Evolutionary conservation across 1,140 invertebrate species (phyloP).

Genomic region (Acromyrmex heyeri): DNA sequence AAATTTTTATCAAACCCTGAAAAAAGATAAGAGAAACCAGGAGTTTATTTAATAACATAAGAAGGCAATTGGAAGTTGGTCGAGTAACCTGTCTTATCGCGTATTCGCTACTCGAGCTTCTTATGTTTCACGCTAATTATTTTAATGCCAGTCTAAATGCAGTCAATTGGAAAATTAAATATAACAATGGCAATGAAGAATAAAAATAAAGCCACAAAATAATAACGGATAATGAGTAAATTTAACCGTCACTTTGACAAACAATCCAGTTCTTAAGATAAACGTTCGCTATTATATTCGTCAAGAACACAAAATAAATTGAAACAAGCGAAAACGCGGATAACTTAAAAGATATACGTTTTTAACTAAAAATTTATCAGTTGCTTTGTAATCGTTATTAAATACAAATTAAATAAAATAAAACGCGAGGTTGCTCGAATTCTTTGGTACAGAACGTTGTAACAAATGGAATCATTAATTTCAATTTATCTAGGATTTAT

Average conservation of each 20-base stretch:
- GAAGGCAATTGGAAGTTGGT: background rate
- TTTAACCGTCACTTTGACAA: background rate
- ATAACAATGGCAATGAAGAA: background rate
- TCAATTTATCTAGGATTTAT: constrained; percentile 24
- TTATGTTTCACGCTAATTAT: background rate
- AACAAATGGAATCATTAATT: constrained; percentile 23
- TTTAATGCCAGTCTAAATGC: background rate
- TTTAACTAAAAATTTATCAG: background rate
- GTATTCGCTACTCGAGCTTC: constrained; percentile 13
- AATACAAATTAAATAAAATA: background rate
- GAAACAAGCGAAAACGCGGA: background rate
- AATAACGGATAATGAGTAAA: background rate
- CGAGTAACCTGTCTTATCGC: constrained; percentile 53
- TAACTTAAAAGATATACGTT: background rate
- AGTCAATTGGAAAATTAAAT: constrained; percentile 1
- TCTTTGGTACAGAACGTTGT: background rate
- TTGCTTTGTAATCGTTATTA: background rate
- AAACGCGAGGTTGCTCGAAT: background rate
- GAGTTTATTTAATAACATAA: background rate
- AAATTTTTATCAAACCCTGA: background rate
- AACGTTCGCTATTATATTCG: constrained; percentile 11
- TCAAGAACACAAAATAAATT: background rate
- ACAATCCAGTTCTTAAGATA: no score
- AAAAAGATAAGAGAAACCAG: constrained; percentile 13
- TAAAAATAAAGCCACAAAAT: background rate